Evolutionary conservation across 2,797 vertebrate species (phyloP).

Genomic region (Sphenodon punctatus): DNA sequence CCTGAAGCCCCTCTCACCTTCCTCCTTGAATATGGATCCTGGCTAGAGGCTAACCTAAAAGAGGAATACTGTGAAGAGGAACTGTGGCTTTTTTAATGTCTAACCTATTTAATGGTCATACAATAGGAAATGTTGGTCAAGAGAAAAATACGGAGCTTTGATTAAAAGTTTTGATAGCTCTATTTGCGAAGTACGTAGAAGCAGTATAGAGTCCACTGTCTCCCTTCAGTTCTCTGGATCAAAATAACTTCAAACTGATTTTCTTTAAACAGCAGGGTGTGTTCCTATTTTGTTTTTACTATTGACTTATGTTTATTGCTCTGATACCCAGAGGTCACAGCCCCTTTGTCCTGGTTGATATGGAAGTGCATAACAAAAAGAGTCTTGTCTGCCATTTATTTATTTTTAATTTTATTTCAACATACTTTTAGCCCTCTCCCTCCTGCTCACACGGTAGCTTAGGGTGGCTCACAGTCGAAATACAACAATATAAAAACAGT

Average conservation of each 20-base stretch:
- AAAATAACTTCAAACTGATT: conserved; percentile 7
- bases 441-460: too few species aligned
- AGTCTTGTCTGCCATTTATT: too few species aligned
- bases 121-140: background rate
- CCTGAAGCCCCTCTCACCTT: too few species aligned
- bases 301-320: conserved; percentile 1
- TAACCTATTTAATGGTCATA: background rate
- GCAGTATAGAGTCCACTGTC: background rate
- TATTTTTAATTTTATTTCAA: too few species aligned
- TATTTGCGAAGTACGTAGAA: background rate
- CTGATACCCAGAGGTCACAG: background rate
- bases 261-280: background rate
- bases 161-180: conserved; percentile 12
- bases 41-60: background rate
- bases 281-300: background rate
- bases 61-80: background rate
- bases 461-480: too few species aligned
- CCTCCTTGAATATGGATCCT: too few species aligned
- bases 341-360: background rate
- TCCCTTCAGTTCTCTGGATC: conserved; percentile 7
- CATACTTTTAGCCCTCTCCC: too few species aligned
- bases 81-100: background rate
- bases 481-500: too few species aligned
- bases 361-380: too few species aligned
- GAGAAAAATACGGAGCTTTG: background rate